Evolutionary conservation across 2,113 vertebrate species (phyloP).

Genomic region (Equus przewalskii): DNA sequence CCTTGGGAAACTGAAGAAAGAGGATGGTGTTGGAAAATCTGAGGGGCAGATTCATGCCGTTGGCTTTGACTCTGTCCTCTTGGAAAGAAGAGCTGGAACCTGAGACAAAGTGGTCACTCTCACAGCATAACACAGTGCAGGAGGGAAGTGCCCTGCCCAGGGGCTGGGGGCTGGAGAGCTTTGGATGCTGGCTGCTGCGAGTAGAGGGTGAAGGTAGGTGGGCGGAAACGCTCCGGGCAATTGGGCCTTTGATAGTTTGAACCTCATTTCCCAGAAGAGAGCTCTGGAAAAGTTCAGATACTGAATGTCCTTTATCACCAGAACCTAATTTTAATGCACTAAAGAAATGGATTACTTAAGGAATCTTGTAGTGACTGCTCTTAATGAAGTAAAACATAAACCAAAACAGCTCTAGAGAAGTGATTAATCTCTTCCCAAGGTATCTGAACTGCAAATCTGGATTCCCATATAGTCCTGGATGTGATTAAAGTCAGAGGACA

Average conservation of each 20-base stretch:
- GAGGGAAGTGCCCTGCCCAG: background rate
- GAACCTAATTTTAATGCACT: conserved; percentile 52
- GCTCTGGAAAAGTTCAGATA: background rate
- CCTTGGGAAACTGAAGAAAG: background rate
- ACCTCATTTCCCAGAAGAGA: background rate
- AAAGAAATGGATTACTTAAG: conserved; percentile 43
- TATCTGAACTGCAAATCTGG: conserved; percentile 56
- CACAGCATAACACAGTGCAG: rapidly evolving
- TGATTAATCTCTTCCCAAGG: conserved; percentile 46
- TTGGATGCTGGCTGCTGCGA: background rate
- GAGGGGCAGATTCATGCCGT: background rate
- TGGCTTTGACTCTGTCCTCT: background rate
- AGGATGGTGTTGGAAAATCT: background rate
- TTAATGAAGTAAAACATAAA: conserved; percentile 40
- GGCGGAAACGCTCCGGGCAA: background rate
- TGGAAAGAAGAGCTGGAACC: background rate
- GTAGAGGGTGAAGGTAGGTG: too few relatives aligned
- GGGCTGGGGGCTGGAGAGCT: background rate
- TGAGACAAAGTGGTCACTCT: background rate
- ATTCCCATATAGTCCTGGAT: background rate
- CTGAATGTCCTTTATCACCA: conserved; percentile 45
- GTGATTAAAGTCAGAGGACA: background rate
- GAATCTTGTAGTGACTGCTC: conserved; percentile 21
- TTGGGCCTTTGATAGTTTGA: background rate
- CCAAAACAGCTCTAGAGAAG: conserved; percentile 20